Base-by-base conservation (phyloP, 2,888 invertebrate genomes). In the Tiliacea aurago region DNA sequence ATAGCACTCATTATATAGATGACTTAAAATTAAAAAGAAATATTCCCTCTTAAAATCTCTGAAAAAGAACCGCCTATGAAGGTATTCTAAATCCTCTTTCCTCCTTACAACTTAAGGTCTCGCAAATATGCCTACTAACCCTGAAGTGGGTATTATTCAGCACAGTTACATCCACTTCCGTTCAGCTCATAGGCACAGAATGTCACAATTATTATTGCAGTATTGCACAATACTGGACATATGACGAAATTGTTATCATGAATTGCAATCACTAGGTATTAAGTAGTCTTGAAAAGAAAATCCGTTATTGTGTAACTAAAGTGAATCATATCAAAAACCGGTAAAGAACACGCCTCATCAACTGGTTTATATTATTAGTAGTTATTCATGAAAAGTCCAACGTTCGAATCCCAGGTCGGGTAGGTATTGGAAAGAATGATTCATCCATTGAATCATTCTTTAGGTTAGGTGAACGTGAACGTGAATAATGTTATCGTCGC, bases 251-350 rank as follows among this genome's bases (percentile, higher is more conserved):
- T 58, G 6, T 47, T 63, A 51, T 47, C 45, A 43, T 20, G n/a
- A 41, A 47, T 28, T 66, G 63, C 58, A 47, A 71, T 67, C 67
- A 53, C 11, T 49, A 43, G 20, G 18, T 20, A 43, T 47, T 23
- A 28, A 7, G 4, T 33, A 49, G 59, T 15, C 80, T 61, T 49
- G 55, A 56, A 55, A 70, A 69, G 56, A 76, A 72, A 73, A 72
- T 63, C 64, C 75, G 75, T 72, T 76, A 67, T 76, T 76, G 68
- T 77, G 75, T 61, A 68, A 77, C 18, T 18, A 4, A 33, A 7
- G 23, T 85, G 76, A 85, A 28, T 81, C 72, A 84, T 70, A 37
- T 49, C 55, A 64, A 37, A n/a, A 55, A 70, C 70, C 56, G 49
- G 66, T 62, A 47, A n/a, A 43, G 9, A 72, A 70, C 67, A 63